A percentile compares a stretch with the other conserved stretches of the same genome.
Conservation (phyloP, 2,888 invertebrate species). For the Andrena minutula region DNA sequence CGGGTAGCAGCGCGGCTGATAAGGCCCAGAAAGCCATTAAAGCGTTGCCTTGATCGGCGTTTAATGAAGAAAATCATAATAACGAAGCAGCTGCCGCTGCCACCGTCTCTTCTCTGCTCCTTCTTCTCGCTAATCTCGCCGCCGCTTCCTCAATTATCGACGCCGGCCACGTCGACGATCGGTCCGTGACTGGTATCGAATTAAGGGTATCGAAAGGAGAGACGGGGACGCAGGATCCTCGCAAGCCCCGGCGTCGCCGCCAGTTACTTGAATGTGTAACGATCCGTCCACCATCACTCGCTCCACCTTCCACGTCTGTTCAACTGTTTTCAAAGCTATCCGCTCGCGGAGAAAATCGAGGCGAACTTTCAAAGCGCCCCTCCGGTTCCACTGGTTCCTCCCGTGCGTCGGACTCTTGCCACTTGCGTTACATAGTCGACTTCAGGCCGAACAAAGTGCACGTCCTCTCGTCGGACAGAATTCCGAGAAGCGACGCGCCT, state of each 20-base stretch:
- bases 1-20: conserved; percentile 39
- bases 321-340: too few relatives aligned
- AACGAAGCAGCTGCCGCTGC: conserved; percentile 52
- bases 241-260: neutral
- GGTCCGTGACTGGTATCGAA: conserved; percentile 48
- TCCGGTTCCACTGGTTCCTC: too few relatives aligned
- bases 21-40: conserved; percentile 61
- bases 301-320: neutral
- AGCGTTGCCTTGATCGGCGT: conserved; percentile 59
- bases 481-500: conserved; percentile 4
- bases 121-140: conserved; percentile 46
- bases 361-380: too few relatives aligned
- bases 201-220: conserved; percentile 38
- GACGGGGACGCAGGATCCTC: neutral
- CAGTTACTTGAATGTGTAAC: neutral
- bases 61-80: conserved; percentile 64
- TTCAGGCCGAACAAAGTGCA: too few relatives aligned
- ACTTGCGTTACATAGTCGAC: too few relatives aligned
- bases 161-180: conserved; percentile 38
- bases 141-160: conserved; percentile 59
- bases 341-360: too few relatives aligned
- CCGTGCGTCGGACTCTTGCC: too few relatives aligned
- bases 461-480: too few relatives aligned
- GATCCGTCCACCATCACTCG: neutral
- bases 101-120: neutral